Evolutionary conservation across 2,113 vertebrate genomes (phyloP).

Genomic region (Peromyscus leucopus): DNA sequence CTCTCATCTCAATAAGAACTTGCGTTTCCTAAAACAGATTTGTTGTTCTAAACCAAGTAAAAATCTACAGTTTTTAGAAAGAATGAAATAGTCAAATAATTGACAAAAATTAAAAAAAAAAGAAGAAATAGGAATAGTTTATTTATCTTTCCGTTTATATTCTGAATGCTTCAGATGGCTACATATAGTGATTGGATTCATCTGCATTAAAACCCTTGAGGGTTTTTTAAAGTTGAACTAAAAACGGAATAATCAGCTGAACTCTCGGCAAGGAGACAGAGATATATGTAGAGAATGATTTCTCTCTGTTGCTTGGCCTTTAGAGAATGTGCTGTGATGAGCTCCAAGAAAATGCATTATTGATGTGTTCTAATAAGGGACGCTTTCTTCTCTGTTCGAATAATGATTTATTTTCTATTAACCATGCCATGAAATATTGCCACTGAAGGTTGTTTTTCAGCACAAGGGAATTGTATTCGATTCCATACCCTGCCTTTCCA

Average conservation of each 20-base stretch:
- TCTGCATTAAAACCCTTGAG: conserved; percentile 34
- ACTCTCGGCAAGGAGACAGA: conserved; percentile 35
- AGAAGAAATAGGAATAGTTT: background rate
- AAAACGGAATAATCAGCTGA: conserved; percentile 52
- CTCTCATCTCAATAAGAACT: background rate
- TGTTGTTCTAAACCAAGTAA: background rate
- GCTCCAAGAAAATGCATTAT: conserved; percentile 63
- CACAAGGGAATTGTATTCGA: background rate
- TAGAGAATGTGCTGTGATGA: conserved; percentile 36
- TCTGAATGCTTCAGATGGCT: conserved; percentile 14
- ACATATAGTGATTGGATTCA: background rate
- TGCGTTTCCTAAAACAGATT: background rate
- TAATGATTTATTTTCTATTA: conserved; percentile 74
- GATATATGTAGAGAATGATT: conserved; percentile 51
- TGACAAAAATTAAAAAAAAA: background rate
- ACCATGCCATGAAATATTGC: conserved; percentile 21
- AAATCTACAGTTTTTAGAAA: background rate
- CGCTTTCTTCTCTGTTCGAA: conserved; percentile 53
- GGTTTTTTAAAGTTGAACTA: conserved; percentile 60
- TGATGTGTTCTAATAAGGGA: conserved; percentile 64
- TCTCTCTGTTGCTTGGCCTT: conserved; percentile 23
- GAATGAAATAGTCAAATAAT: background rate
- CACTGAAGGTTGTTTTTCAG: conserved; percentile 56
- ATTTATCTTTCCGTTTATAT: conserved; percentile 33
- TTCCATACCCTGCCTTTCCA: conserved; percentile 35